Conservation (phyloP, 1,140 invertebrate species). For the Lucilia cuprina region DNA sequence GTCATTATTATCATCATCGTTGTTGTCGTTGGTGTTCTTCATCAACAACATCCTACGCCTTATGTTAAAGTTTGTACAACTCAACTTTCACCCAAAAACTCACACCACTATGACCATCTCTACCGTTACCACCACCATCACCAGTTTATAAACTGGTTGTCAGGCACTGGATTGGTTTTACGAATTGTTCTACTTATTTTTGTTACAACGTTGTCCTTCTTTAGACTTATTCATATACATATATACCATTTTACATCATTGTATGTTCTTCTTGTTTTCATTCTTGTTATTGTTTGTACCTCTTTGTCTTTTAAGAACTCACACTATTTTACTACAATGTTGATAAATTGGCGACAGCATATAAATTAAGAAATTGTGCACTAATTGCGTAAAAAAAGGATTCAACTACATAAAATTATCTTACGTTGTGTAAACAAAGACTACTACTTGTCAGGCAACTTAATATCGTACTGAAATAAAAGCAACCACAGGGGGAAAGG, state of each 20-base stretch:
- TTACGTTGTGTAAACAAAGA: neutral
- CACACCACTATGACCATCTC: neutral
- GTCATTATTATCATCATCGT: neutral
- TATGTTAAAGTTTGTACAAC: neutral
- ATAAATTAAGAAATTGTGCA: constrained; percentile 62
- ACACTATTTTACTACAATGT: constrained; percentile 36
- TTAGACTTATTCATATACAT: neutral
- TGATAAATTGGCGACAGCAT: constrained; percentile 61
- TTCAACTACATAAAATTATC: constrained; percentile 1
- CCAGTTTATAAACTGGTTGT: constrained; percentile 11
- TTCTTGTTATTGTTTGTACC: neutral
- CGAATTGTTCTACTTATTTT: neutral
- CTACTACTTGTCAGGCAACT: no score
- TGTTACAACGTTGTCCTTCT: neutral
- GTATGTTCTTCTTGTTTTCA: neutral
- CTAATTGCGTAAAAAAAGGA: constrained; percentile 59
- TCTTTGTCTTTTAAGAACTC: neutral
- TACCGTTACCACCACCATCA: neutral
- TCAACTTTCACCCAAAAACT: neutral
- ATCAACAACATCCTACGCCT: neutral
- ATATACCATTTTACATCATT: neutral
- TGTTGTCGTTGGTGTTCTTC: no score
- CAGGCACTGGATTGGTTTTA: neutral
- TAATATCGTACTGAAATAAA: no score
- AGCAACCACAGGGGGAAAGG: no score